Evolutionary conservation across 2,888 invertebrate species (phyloP).

Genomic region (Nephrotoma guestfalica): DNA sequence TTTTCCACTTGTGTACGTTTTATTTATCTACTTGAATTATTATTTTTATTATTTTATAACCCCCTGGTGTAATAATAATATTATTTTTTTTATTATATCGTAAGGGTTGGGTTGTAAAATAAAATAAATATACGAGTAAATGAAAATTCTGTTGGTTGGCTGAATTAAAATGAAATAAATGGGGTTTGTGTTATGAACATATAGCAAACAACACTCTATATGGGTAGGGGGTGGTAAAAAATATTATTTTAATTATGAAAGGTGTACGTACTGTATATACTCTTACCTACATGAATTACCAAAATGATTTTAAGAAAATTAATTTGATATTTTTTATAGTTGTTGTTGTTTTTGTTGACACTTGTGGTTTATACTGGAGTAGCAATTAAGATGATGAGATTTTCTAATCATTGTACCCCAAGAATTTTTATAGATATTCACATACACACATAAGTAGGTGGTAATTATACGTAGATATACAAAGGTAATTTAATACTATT

Average conservation of each 20-base stretch:
- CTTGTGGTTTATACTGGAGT: not conserved
- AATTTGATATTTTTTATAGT: not conserved
- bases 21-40: not conserved
- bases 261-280: not conserved
- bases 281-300: not conserved
- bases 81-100: not conserved
- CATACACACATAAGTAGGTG: not conserved
- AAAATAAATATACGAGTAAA: not conserved
- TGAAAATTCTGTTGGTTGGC: not conserved
- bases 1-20: not conserved
- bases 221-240: not conserved
- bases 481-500: not conserved
- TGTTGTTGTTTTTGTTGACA: not conserved
- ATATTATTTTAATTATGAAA: not conserved
- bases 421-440: not conserved
- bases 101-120: not conserved
- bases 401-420: not conserved
- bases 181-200: no score
- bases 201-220: no score
- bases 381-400: not conserved
- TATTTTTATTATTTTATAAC: not conserved
- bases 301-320: not conserved
- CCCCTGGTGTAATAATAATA: not conserved
- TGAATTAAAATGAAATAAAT: not conserved
- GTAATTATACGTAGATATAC: not conserved